Conservation (phyloP, 53 echinoderm and acorn worm genomes). For the Paracentrotus lividus region DNA sequence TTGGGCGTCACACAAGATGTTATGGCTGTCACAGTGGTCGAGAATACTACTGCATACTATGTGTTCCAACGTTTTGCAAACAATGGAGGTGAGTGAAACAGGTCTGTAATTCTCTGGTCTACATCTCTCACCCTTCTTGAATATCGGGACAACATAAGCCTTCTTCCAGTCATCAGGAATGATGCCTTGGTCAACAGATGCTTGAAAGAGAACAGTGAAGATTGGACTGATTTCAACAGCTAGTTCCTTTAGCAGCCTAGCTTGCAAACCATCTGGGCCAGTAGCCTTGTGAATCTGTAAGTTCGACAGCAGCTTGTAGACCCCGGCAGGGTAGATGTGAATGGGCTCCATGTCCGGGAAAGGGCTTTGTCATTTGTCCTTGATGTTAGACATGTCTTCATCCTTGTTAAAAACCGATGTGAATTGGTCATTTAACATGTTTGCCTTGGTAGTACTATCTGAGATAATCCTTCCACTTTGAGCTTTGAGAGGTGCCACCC, state of each 20-base stretch:
- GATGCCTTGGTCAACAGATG: constrained; percentile 49
- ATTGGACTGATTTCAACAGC: neutral
- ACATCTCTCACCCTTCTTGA: constrained; percentile 46
- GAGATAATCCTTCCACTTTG: constrained; percentile 23
- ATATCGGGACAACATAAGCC: constrained; percentile 42
- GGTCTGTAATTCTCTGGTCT: constrained; percentile 40
- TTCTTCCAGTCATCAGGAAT: constrained; percentile 51
- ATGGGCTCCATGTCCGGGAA: constrained; percentile 41
- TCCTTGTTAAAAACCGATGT: constrained; percentile 56
- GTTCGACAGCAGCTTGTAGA: constrained; percentile 1
- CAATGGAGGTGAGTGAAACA: constrained; percentile 25
- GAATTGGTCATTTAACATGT: constrained; percentile 56
- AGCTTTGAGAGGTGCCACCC: constrained; percentile 47
- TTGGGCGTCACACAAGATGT: constrained; percentile 39
- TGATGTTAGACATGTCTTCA: constrained; percentile 36
- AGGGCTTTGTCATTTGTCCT: constrained; percentile 43
- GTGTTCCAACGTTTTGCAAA: constrained; percentile 62
- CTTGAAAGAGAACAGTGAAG: constrained; percentile 51
- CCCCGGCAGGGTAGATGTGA: neutral
- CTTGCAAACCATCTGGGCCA: neutral
- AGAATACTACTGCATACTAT: constrained; percentile 48
- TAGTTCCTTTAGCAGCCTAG: constrained; percentile 38
- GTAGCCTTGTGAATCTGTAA: constrained; percentile 52
- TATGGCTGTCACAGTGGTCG: constrained; percentile 17
- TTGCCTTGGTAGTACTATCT: constrained; percentile 4